Evolutionary conservation across 2,888 invertebrate genomes (phyloP), one percentile per base, ranked within the genome.

Genomic region (Ligdia adustata): DNA sequence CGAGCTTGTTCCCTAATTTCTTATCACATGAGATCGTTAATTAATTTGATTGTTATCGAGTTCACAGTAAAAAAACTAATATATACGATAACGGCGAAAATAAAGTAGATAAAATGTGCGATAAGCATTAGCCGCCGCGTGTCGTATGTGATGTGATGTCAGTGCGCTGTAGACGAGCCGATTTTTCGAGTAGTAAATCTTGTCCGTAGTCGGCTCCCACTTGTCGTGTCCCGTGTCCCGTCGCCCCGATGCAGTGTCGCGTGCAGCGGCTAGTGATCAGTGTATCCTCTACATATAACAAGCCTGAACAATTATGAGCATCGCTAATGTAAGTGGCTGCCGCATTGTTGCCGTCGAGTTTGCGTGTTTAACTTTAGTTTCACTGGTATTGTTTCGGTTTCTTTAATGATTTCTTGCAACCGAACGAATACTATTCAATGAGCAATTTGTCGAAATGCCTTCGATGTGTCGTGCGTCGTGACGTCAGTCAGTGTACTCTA

Each of bases 331-430:
- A 29, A 39, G 39, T 39, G 15, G 6, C 29, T 13, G 20, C 20
- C 37, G 27, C 37, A 34, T 34, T 34, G 22, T 34, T 37, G 14
- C 3, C 9, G 12, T 18, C 12, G 9, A 18, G 12, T 18, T 37
- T 28, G 38, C 38, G 38, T 38, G 38, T 18, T 18, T n/a, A n/a
- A 18, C 27, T 18, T 38, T 28, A n/a, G 12, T 18, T 38, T 38
- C 38, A 28, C 38, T 38, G 22, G 9, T 28, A 11, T 11, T 38
- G 38, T 38, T 38, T 38, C 28, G 18, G 9, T 38, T n/a, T n/a
- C n/a, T n/a, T n/a, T n/a, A n/a, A n/a, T n/a, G n/a, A n/a, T n/a
- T 38, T 28, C 38, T 38, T 24, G 13, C 14, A 13, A 12, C 15
- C 12, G 7, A 27, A n/a, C n/a, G n/a, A n/a, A n/a, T n/a, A n/a